A percentile compares a stretch with the other conserved stretches of the same genome.
Evolutionary conservation across 2,888 invertebrate genomes (phyloP).

Genomic region (Vanessa cardui): DNA sequence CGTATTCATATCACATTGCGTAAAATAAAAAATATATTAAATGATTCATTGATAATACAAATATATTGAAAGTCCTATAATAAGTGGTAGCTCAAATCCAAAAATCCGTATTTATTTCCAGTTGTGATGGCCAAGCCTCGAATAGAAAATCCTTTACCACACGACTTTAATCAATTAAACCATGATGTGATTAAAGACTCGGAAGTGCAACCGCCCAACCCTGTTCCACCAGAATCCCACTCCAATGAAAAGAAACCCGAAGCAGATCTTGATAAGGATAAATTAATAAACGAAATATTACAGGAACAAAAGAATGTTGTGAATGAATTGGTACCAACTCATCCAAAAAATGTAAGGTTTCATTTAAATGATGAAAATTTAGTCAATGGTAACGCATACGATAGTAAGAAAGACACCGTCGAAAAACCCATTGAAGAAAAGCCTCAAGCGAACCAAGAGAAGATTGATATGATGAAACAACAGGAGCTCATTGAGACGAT

Average conservation of each 20-base stretch:
- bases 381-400: conserved; percentile 47
- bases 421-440: conserved; percentile 50
- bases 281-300: conserved; percentile 51
- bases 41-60: too few species aligned
- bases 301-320: conserved; percentile 50
- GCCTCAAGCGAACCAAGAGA: conserved; percentile 49
- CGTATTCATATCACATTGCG: too few species aligned
- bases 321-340: conserved; percentile 58
- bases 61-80: too few species aligned
- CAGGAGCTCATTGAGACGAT: conserved; percentile 84
- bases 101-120: conserved; percentile 37
- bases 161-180: conserved; percentile 43
- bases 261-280: conserved; percentile 57
- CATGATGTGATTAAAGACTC: conserved; percentile 63
- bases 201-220: conserved; percentile 74
- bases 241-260: conserved; percentile 71
- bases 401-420: conserved; percentile 44
- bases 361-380: conserved; percentile 55
- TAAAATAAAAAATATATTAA: too few species aligned
- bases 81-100: background rate
- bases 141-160: conserved; percentile 41
- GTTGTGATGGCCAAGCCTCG: conserved; percentile 55
- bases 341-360: conserved; percentile 63
- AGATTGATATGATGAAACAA: conserved; percentile 67
- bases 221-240: conserved; percentile 71